Evolutionary conservation across 2,888 invertebrate genomes (phyloP).

Genomic region (Diogma glabrata): DNA sequence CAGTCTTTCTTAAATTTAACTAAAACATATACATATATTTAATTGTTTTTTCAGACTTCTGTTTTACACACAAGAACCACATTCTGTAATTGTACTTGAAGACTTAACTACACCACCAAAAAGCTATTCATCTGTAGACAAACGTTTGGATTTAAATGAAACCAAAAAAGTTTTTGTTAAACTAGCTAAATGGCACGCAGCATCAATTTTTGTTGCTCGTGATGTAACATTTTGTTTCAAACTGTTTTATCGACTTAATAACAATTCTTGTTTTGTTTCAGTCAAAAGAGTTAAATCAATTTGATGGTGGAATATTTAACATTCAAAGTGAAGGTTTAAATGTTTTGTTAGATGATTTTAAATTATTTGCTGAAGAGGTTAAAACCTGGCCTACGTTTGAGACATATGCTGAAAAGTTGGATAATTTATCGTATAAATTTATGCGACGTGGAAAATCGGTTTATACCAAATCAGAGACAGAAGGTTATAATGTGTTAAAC

Average conservation of each 20-base stretch:
- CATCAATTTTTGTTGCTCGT: constrained; percentile 37
- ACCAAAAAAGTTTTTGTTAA: constrained; percentile 33
- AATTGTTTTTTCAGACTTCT: constrained; percentile 1
- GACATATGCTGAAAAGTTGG: constrained; percentile 7
- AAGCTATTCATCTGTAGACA: not conserved
- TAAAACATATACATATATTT: too few relatives aligned
- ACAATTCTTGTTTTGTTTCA: not conserved
- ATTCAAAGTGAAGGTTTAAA: constrained; percentile 10
- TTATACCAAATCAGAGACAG: constrained; percentile 8
- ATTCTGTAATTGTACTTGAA: constrained; percentile 3
- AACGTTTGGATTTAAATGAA: constrained; percentile 17
- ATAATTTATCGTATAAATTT: constrained; percentile 9
- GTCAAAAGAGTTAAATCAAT: not conserved
- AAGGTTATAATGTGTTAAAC: constrained; percentile 32
- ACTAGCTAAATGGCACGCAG: constrained; percentile 39
- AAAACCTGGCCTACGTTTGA: constrained; percentile 13
- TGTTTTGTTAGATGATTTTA: constrained; percentile 12
- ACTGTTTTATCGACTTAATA: not conserved
- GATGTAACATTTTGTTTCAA: constrained; percentile 28
- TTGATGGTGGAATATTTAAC: constrained; percentile 14
- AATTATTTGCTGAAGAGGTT: constrained; percentile 12
- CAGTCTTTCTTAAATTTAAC: too few relatives aligned
- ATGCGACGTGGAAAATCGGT: constrained; percentile 9
- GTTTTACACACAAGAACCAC: not conserved
- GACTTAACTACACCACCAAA: not conserved